Evolutionary conservation across 2,113 vertebrate genomes (phyloP).

Genomic region (Dromas ardeola): DNA sequence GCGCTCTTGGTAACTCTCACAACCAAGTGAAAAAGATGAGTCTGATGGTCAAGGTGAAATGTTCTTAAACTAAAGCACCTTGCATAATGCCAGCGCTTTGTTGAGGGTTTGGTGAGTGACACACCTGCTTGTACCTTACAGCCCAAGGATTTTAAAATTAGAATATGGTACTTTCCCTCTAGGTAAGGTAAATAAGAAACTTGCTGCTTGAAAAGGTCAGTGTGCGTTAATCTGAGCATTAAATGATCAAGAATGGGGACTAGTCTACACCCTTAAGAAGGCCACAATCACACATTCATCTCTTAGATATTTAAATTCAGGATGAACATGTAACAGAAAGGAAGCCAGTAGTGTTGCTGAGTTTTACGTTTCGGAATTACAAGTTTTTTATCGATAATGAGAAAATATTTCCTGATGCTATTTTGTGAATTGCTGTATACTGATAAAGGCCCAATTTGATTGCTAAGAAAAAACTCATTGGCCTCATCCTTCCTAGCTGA

Average conservation of each 20-base stretch:
- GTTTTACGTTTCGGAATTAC: not conserved
- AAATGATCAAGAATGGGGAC: slow-evolving; percentile 22
- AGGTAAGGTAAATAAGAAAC: slow-evolving; percentile 57
- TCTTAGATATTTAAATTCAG: not conserved
- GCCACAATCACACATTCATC: slow-evolving; percentile 4
- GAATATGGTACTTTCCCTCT: slow-evolving; percentile 23
- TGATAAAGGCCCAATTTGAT: not conserved
- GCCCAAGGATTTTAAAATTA: not conserved
- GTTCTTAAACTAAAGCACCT: slow-evolving; percentile 26
- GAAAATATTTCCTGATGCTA: not conserved
- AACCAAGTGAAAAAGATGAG: not conserved
- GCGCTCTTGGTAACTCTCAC: not conserved
- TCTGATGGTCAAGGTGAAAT: not conserved
- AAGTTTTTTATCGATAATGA: not conserved
- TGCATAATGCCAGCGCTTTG: slow-evolving; percentile 17
- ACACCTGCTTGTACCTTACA: slow-evolving; percentile 35
- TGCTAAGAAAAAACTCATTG: not conserved
- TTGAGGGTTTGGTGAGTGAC: not conserved
- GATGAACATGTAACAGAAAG: not conserved
- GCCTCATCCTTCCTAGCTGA: not conserved
- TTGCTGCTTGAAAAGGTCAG: slow-evolving; percentile 58
- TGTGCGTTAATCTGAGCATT: slow-evolving; percentile 5
- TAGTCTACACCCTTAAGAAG: not conserved
- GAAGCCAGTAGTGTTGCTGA: not conserved
- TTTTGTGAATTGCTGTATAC: accelerated